Base-by-base conservation (phyloP, 2,888 invertebrate species). In the Cephus spinipes region DNA sequence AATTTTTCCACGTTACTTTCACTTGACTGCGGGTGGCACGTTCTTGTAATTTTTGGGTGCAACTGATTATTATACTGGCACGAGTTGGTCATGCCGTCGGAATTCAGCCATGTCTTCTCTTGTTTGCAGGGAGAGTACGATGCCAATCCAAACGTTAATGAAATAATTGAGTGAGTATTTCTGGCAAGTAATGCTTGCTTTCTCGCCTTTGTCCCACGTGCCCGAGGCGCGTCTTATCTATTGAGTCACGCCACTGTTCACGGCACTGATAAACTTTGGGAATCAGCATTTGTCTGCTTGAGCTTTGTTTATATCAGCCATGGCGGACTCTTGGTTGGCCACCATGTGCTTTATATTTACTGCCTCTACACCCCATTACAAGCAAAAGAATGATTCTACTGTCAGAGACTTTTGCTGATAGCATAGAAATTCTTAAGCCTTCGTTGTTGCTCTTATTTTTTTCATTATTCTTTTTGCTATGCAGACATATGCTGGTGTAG, bases 141-240 rank as follows among this genome's bases (percentile, higher is more conserved):
- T 92, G 95, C 95, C 85, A 95, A 96, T 92, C 95, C 96, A 80
- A 95, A 96, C 92, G 95, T 96, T 82, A 94, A 96, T 92, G 94
- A 94, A 89, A 94, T 96, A 90, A 94, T 95, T 89, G 95, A 96
- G 96, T 97, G 93, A 96, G 96, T 96, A 81, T 31, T 55, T 23
- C 9, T 55, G 23, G 55, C 23, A 55, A 55, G 23, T 23, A 55
- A 55, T 55, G 9, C 55, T 55, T 55, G 23, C 55, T 23, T 23
- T 55, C 9, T 55, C 23, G 23, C 1, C 23, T 55, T 55, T 55
- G 23, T 55, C 55, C 40, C 55, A 23, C 9, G 55, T 55, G 23
- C 23, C 55, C 55, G 55, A 55, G 55, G 9, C 9, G 55, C 55
- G 55, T 55, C 55, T 55, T 55, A 55, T 55, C 23, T 23, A 23